Percentiles rank a stretch among this genome's conserved stretches.
These are phyloP conservation scores for Mesorhabditis sp. DNA, from an alignment of 2,888 invertebrate genomes.

Conservation along the genomic window DNA sequence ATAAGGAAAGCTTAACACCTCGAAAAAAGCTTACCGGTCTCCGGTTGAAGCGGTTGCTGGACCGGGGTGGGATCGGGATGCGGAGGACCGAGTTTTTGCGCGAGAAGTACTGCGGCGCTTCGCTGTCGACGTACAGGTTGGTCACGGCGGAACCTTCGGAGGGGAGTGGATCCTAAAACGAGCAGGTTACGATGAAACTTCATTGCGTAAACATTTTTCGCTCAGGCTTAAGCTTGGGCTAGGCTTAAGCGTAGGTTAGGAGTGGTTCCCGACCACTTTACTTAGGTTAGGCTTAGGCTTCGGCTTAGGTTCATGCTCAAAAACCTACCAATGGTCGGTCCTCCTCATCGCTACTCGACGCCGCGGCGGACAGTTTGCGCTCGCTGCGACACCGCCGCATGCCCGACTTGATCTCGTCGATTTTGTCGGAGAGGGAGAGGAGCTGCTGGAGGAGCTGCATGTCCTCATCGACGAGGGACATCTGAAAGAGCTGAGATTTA, in stretches of 20 bases:
- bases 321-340: constrained; percentile 4
- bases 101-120: constrained; percentile 51
- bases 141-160: constrained; percentile 42
- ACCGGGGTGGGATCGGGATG: constrained; percentile 54
- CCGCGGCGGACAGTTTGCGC: constrained; percentile 24
- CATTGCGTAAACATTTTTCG: too few relatives aligned
- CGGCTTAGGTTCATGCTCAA: constrained; percentile 4
- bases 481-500: constrained; percentile 34
- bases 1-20: neutral
- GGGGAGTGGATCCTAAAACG: constrained; percentile 30
- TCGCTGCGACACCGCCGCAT: constrained; percentile 23
- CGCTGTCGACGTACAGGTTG: constrained; percentile 45
- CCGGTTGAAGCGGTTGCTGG: constrained; percentile 47
- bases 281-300: constrained; percentile 10
- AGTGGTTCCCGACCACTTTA: neutral
- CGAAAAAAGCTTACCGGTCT: constrained; percentile 22
- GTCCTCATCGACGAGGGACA: constrained; percentile 56
- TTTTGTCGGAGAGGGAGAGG: constrained; percentile 48
- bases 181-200: too few relatives aligned
- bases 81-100: constrained; percentile 55
- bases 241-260: neutral
- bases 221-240: neutral
- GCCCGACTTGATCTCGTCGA: constrained; percentile 34
- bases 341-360: constrained; percentile 27
- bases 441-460: constrained; percentile 54